Conservation (phyloP, 1,140 invertebrate genomes). For the Zaprionus lachaisei region DNA sequence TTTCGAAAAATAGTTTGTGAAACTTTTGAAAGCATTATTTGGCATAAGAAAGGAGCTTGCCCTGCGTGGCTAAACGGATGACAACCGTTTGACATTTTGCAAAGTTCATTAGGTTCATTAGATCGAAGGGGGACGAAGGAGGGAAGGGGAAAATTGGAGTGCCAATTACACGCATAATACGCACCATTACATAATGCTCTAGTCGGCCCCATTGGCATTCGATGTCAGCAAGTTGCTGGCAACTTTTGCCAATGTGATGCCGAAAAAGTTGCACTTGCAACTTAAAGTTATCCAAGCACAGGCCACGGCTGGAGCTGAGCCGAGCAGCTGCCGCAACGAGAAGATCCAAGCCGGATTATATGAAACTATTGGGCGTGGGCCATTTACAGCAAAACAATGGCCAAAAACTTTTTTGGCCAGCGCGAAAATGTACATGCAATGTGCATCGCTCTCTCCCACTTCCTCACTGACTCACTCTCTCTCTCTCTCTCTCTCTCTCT, state of each 20-base stretch:
- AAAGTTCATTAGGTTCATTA: constrained; percentile 56
- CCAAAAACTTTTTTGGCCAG: constrained; percentile 53
- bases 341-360: constrained; percentile 27
- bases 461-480: background rate
- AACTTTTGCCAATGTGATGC: constrained; percentile 13
- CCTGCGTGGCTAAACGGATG: constrained; percentile 1
- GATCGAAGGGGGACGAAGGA: background rate
- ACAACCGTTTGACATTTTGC: constrained; percentile 23
- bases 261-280: constrained; percentile 55
- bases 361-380: constrained; percentile 57
- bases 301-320: constrained; percentile 39
- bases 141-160: constrained; percentile 55
- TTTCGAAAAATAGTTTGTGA: constrained; percentile 18
- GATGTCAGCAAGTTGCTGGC: constrained; percentile 40
- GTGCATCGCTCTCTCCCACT: constrained; percentile 41
- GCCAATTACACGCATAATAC: constrained; percentile 76
- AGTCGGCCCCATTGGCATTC: constrained; percentile 11
- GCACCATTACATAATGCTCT: constrained; percentile 66
- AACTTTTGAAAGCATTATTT: background rate
- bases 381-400: constrained; percentile 80
- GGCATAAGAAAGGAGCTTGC: background rate
- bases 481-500: background rate
- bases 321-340: constrained; percentile 57
- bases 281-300: constrained; percentile 54
- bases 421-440: constrained; percentile 66